Evolutionary conservation across 2,113 vertebrate species (phyloP), one percentile per base, ranked within the genome.

Genomic region (Reinhardtius hippoglossoides): DNA sequence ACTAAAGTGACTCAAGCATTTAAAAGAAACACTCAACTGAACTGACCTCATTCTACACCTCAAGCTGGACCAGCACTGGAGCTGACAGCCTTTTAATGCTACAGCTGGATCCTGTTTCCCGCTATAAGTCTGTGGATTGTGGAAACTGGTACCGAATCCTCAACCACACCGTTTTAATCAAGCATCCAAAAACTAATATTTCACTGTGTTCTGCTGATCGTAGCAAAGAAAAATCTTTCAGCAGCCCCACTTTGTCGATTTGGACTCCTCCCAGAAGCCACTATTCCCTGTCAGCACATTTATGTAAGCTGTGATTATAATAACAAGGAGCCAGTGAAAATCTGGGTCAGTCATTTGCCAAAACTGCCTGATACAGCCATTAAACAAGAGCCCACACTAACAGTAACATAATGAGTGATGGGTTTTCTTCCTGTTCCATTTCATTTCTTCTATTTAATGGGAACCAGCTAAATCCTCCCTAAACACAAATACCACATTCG

Each of bases 251-350:
- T 77, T 84, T 78, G 74, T 80, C 67, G 18, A 77, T 73, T 74
- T 81, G 81, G 81, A 83, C 69, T 72, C 23, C 64, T 74, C 23
- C 75, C 86, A 88, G 68, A 81, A 83, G 77, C 81, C 75, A 79
- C 71, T 77, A 31, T 67, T 85, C 63, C 58, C 69, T 74, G 83
- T 92, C 88, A 91, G 85, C 85, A 89, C 80, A 89, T 91, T 91
- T 87, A 85, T 81, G 80, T 85, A 89, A 89, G 78, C 73, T 86
- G 76, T 82, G 89, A 92, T 89, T 72, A 90, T 84, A 77, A 85
- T 81, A 83, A 85, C 80, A 74, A 83, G 86, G 79, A 77, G 72
- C 61, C 80, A 65, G 72, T 52, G 76, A 65, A 87, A 84, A 88
- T 79, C 68, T 84, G 67, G 89, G 80, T 82, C 85, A 80, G 79